Evolutionary conservation across 2,797 vertebrate species (phyloP), one percentile per base, ranked within the genome.

Genomic region (Sarcoramphus papa): DNA sequence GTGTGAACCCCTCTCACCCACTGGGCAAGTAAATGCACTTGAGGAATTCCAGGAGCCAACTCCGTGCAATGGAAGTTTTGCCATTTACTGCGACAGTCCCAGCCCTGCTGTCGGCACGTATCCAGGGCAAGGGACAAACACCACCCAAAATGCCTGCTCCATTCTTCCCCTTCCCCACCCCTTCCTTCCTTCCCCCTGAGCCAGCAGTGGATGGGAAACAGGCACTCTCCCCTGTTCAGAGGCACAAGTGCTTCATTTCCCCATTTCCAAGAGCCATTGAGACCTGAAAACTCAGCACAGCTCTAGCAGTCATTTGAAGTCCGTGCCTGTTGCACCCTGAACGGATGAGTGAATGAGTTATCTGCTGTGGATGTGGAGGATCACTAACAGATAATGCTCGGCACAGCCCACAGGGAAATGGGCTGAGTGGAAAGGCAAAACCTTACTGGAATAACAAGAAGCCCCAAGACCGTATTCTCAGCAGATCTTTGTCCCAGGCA

Each of bases 1-100:
- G 54, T 8, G 57, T 87, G 84, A 96, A 76, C 51, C 63, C 88
- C 91, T 95, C 86, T 97, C 63, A 95, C 91, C 81, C 81, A 74
- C 70, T 89, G 74, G 92, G 92, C 88, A 89, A 79, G 25, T 33
- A 86, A 96, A 95, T 7, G 27, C 25, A 76, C 41, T 89, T 64
- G 37, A 92, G 80, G 93, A 92, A 92, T 65, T 95, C 76, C 88
- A 90, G 60, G 69, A 88, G 80, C 67, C 86, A 93, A 27, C 17
- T 74, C 80, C 65, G 56, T 76, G 81, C 81, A 90, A 8, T 35
- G 48, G 60, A 91, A 64, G 45, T 45, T 87, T 68, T 85, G 51
- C 64, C 50, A 69, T 59, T 56, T 78, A 84, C 41, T 79, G 63
- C 13, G 64, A 64, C 31, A 6, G 63, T 18, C 56, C 43, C 83